Conservation (phyloP, 2,113 vertebrate species). For the Entomyzon cyanotis region DNA sequence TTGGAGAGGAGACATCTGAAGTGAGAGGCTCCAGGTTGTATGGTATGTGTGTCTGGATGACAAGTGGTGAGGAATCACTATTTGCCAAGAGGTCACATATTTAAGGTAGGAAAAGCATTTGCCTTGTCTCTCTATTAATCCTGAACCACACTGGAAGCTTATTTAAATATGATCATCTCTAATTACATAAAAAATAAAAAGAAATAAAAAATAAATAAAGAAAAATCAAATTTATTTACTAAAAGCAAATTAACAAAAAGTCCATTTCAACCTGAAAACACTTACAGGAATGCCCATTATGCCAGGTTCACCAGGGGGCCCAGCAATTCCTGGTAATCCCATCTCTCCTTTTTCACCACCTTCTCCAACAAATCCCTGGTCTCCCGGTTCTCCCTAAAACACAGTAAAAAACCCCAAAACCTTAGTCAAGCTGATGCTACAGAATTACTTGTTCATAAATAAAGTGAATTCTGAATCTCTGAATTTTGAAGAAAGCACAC, state of each 20-base stretch:
- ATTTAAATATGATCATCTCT: not conserved
- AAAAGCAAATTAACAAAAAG: not conserved
- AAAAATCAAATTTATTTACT: not conserved
- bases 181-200: not conserved
- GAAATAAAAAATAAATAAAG: not conserved
- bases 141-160: not conserved
- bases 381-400: slow-evolving; percentile 85
- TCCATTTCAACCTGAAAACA: not conserved
- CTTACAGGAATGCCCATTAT: slow-evolving; percentile 85
- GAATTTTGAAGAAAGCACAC: not conserved
- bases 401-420: not conserved
- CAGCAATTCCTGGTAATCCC: slow-evolving; percentile 80
- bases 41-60: not conserved
- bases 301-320: slow-evolving; percentile 80
- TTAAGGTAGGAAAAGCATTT: not conserved
- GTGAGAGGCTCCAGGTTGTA: not conserved
- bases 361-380: slow-evolving; percentile 83
- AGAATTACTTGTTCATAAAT: not conserved
- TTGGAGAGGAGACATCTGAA: not conserved
- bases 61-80: not conserved
- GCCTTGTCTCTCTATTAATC: not conserved
- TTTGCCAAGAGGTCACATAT: not conserved
- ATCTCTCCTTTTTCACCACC: slow-evolving; percentile 85
- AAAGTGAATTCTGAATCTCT: not conserved
- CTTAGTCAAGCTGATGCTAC: not conserved